These are phyloP conservation scores for Diplodus sargus DNA, from an alignment of 2,797 vertebrate species.

Conservation along the genomic window DNA sequence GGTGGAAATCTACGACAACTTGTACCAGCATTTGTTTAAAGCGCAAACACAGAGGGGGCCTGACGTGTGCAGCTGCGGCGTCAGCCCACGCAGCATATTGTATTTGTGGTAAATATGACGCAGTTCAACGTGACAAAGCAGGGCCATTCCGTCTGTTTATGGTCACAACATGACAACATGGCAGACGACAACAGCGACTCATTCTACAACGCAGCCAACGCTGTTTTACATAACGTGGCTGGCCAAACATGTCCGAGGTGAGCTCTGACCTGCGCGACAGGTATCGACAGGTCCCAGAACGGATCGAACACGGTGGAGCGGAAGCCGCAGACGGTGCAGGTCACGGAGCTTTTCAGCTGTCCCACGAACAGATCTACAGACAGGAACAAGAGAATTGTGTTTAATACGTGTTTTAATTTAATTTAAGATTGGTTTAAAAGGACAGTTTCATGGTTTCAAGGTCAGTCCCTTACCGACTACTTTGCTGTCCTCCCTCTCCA, in stretches of 20 bases:
- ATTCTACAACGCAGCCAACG: not conserved
- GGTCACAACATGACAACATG: not conserved
- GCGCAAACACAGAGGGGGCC: no score
- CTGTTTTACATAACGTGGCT: not conserved
- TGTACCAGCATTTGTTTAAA: not conserved
- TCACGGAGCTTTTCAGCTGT: conserved; percentile 95
- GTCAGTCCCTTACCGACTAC: conserved; percentile 89
- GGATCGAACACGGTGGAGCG: conserved; percentile 96
- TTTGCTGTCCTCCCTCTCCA: conserved; percentile 95
- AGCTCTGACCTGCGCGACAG: conserved; percentile 90
- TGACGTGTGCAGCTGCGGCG: no score
- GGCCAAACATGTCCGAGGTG: not conserved
- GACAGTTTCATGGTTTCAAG: no score
- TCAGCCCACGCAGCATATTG: not conserved
- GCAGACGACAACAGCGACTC: not conserved
- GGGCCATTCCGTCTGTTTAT: not conserved
- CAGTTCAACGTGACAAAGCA: not conserved
- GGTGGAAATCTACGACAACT: not conserved
- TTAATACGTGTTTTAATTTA: not conserved
- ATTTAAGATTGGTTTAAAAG: not conserved
- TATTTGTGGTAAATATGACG: not conserved
- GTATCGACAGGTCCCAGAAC: conserved; percentile 97
- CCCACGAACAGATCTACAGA: conserved; percentile 95
- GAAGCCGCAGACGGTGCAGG: conserved; percentile 92
- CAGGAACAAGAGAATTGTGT: not conserved